phyloP scores from a whole-genome alignment of 2,113 vertebrate species.

The Camelus bactrianus region DNA sequence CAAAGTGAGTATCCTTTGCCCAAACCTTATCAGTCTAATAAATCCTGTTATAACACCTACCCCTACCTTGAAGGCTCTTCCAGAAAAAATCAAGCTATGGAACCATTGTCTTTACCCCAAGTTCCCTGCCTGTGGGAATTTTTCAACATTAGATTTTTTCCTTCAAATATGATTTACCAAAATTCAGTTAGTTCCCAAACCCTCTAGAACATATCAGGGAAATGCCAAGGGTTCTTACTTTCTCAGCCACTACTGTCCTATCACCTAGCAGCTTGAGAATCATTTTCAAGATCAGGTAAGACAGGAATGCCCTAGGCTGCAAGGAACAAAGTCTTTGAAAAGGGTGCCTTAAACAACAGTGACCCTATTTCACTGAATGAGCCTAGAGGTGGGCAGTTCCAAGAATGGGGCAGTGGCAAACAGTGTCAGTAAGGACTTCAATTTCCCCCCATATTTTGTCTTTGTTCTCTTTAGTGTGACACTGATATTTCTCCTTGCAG shows the following conservation, averaged over 20 bases:
- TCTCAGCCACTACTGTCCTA: neutral
- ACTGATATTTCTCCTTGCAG: neutral
- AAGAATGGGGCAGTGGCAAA: neutral
- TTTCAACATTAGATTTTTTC: neutral
- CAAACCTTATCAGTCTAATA: neutral
- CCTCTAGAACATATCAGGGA: neutral
- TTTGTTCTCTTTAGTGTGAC: neutral
- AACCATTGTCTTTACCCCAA: neutral
- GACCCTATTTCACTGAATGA: neutral
- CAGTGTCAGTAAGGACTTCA: neutral
- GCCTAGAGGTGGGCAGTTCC: neutral
- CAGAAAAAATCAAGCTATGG: neutral
- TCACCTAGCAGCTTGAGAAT: neutral
- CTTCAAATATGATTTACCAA: neutral
- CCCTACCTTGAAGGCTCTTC: neutral
- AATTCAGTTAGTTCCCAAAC: neutral
- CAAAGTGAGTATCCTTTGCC: neutral
- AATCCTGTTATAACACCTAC: neutral
- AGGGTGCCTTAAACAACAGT: neutral
- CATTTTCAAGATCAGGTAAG: neutral
- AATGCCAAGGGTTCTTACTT: neutral
- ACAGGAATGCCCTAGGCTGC: neutral
- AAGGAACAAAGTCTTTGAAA: neutral
- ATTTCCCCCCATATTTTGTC: neutral
- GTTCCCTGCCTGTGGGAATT: neutral